Evolutionary conservation across 2,797 vertebrate species (phyloP).

Genomic region (Botia kubotai): DNA sequence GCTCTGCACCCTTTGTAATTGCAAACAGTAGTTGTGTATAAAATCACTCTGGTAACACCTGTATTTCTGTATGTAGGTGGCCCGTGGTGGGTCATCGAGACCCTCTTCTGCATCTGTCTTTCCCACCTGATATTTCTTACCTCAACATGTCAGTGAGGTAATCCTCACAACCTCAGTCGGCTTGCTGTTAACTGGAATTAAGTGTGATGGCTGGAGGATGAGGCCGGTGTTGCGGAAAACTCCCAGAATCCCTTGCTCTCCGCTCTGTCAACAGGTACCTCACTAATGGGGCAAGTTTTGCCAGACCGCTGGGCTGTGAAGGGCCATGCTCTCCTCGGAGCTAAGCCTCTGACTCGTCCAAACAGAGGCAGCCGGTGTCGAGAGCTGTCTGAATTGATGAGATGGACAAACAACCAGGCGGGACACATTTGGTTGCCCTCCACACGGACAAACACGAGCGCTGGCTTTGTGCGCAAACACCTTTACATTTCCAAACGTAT

Average conservation of each 20-base stretch:
- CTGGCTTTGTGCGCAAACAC: slow-evolving; percentile 13
- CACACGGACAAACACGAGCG: slow-evolving; percentile 23
- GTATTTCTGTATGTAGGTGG: not conserved
- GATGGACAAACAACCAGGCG: slow-evolving; percentile 39
- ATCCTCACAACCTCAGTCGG: slow-evolving; percentile 19
- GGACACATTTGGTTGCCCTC: slow-evolving; percentile 37
- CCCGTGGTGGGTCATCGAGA: not conserved
- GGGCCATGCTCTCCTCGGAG: slow-evolving; percentile 20
- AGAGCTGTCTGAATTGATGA: not conserved
- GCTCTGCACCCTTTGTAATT: slow-evolving; percentile 17
- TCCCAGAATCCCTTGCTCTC: slow-evolving; percentile 41
- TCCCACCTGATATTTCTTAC: not conserved
- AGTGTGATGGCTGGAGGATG: slow-evolving; percentile 46
- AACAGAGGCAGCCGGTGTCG: not conserved
- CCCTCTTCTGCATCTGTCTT: not conserved
- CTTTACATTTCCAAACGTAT: too few relatives aligned
- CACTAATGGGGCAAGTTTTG: slow-evolving; percentile 45
- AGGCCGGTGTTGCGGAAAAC: slow-evolving; percentile 45
- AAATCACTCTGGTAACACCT: not conserved
- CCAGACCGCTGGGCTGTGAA: slow-evolving; percentile 50
- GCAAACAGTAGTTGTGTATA: not conserved
- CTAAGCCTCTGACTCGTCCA: not conserved
- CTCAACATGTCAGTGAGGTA: slow-evolving; percentile 20
- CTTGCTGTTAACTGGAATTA: slow-evolving; percentile 34
- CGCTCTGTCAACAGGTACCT: slow-evolving; percentile 47